Evolutionary conservation across 2,797 vertebrate species (phyloP), one percentile per base, ranked within the genome.

Genomic region (Setipinna tenuifilis): DNA sequence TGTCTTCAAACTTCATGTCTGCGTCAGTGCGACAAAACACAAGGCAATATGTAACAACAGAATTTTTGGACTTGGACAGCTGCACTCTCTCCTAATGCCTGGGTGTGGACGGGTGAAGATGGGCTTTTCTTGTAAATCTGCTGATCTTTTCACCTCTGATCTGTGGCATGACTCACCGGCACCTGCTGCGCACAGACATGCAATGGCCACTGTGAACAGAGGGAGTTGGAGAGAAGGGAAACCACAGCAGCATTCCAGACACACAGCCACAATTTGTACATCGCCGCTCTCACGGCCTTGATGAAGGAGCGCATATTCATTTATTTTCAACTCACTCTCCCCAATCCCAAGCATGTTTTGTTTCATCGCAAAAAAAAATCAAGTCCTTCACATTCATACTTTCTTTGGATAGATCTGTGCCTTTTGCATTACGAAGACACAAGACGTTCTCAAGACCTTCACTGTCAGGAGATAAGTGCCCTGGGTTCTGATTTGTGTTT

Each of bases 401-500:
- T 59, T 23, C 54, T 57, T 21, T 21, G 57, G 25, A 54, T 41
- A 78, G 31, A 78, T 78, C 25, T 19, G 50, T 71, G 65, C 57
- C 23, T 59, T 2, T 11, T 61, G 19, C 65, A 83, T 17, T 59
- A 82, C 19, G 28, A 48, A 17, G 23, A 81, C 81, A 83, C 12
- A 21, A 85, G 25, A 83, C 50, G 82, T 84, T 82, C 83, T 86
- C 82, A 88, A 83, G 83, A 82, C 46, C 31, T 48, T 44, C 71
- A 78, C 71, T 89, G 90, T 84, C 83, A 87, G 28, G 75, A 85
- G 85, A 89, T 89, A 88, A 88, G 87, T 82, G 23, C 84, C 82
- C 41, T 31, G 75, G 61, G 82, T 62, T 82, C 83, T 89, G 87
- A 90, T 89, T 90, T 91, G 84, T 88, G 86, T 82, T 83, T 86